These are phyloP conservation scores for Saxidomus purpurata DNA, from an alignment of 1,140 invertebrate genomes.

Conservation along the genomic window DNA sequence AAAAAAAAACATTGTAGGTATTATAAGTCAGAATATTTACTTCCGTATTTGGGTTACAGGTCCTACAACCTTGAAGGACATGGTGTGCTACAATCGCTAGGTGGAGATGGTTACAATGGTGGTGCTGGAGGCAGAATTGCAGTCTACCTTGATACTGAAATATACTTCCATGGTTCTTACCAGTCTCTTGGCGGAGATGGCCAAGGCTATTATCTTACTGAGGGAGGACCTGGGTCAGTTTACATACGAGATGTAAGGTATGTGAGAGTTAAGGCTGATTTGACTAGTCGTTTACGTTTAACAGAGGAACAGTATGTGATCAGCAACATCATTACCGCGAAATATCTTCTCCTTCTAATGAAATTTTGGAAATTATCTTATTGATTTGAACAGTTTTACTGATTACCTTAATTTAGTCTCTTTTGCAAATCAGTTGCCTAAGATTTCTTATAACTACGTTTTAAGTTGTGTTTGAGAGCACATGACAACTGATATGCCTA, in stretches of 20 bases:
- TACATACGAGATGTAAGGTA: constrained; percentile 76
- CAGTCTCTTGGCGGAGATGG: constrained; percentile 74
- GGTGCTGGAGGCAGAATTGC: constrained; percentile 79
- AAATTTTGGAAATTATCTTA: neutral
- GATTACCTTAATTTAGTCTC: too few relatives aligned
- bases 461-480: too few relatives aligned
- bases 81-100: constrained; percentile 71
- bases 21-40: too few relatives aligned
- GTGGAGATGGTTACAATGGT: constrained; percentile 73
- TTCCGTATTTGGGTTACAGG: neutral
- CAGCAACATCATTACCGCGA: too few relatives aligned
- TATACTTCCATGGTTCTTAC: constrained; percentile 73
- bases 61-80: constrained; percentile 76
- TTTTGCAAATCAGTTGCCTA: too few relatives aligned
- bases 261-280: neutral
- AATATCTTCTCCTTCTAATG: too few relatives aligned
- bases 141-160: constrained; percentile 69
- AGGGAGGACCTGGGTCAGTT: constrained; percentile 77
- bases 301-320: too few relatives aligned
- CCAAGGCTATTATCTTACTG: constrained; percentile 63
- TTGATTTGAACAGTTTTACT: too few relatives aligned
- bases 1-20: too few relatives aligned
- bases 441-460: too few relatives aligned
- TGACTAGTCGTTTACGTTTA: too few relatives aligned
- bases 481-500: too few relatives aligned